Percentiles rank a stretch among this genome's conserved stretches.
phyloP scores from a whole-genome alignment of 2,888 invertebrate species.

The Tridacna crocea region DNA sequence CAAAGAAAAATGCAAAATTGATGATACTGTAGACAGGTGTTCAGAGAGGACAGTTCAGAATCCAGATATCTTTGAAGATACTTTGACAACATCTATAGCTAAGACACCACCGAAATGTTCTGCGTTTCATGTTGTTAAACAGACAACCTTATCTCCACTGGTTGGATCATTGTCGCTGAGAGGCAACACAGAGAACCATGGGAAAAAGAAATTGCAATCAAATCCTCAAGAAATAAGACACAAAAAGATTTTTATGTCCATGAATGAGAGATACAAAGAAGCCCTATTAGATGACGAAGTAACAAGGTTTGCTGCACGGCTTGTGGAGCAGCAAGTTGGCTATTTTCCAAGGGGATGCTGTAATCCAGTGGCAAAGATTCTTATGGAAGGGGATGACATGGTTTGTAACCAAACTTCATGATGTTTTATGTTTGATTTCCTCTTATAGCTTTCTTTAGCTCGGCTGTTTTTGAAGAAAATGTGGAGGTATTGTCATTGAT shows the following conservation, averaged over 20 bases:
- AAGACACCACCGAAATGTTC: slow-evolving; percentile 14
- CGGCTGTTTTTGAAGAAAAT: neutral
- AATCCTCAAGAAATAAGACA: neutral
- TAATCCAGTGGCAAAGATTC: slow-evolving; percentile 51
- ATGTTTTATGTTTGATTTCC: neutral
- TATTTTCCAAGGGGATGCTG: slow-evolving; percentile 25
- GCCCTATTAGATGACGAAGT: slow-evolving; percentile 55
- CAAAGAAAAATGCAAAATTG: neutral
- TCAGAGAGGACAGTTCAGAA: neutral
- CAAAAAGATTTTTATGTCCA: slow-evolving; percentile 19
- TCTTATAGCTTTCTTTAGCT: neutral
- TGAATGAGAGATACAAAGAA: slow-evolving; percentile 40
- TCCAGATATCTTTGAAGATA: neutral
- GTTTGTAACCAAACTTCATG: slow-evolving; percentile 26
- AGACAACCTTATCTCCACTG: slow-evolving; percentile 1
- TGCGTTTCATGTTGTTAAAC: slow-evolving; percentile 10
- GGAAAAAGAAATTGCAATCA: neutral
- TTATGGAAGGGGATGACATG: slow-evolving; percentile 56
- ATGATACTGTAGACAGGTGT: neutral
- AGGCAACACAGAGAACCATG: slow-evolving; percentile 29
- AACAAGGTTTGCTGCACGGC: slow-evolving; percentile 33
- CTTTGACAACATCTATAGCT: neutral
- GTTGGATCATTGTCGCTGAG: slow-evolving; percentile 49
- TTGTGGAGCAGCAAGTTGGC: slow-evolving; percentile 23
- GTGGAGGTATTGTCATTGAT: neutral